Evolutionary conservation across 2,113 vertebrate species (phyloP).

Genomic region (Tonatia bakeri): DNA sequence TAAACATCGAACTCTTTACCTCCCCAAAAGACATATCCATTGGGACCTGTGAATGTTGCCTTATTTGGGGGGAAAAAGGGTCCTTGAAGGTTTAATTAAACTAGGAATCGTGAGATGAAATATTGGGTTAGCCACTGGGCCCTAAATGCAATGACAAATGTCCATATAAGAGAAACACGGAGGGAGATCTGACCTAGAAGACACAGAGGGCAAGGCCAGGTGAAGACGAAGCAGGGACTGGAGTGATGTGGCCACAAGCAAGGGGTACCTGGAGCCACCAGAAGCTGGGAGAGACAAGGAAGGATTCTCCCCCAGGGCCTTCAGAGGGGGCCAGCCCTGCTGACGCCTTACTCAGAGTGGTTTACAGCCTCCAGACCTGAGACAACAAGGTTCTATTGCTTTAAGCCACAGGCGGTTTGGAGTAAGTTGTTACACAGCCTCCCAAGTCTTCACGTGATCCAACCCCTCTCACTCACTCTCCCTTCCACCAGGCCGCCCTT

Average conservation of each 20-base stretch:
- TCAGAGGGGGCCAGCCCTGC: accelerated
- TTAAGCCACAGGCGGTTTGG: not conserved
- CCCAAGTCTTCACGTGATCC: not conserved
- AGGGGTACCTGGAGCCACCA: not conserved
- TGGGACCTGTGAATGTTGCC: not conserved
- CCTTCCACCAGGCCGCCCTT: not conserved
- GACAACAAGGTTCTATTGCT: not conserved
- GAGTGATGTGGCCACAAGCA: not conserved
- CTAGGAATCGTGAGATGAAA: not conserved
- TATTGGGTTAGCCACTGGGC: not conserved
- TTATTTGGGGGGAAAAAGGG: not conserved
- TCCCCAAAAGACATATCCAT: not conserved
- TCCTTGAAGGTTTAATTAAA: not conserved
- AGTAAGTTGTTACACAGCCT: not conserved
- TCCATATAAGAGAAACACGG: not conserved
- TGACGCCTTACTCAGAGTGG: not conserved
- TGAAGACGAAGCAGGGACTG: not conserved
- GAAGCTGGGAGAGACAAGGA: not conserved
- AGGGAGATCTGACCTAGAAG: not conserved
- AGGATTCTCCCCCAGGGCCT: not conserved
- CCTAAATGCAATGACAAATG: not conserved
- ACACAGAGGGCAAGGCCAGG: not conserved
- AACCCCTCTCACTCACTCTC: not conserved
- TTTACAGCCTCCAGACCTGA: not conserved
- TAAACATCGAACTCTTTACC: not conserved